Conservation (phyloP, 2,113 vertebrate species). For the Osmerus mordax region DNA sequence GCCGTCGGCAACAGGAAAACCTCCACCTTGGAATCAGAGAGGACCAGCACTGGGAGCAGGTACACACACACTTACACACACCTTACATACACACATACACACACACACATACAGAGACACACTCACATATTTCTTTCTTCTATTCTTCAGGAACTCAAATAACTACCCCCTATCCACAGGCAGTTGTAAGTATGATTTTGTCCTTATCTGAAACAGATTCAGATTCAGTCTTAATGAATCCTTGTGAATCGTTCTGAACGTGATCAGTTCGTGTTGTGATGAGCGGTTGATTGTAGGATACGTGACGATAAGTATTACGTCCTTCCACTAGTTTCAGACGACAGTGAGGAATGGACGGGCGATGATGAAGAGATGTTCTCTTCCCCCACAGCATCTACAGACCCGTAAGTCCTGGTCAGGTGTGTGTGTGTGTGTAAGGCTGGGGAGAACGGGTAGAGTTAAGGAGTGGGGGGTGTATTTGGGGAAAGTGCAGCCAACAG, state of each 20-base stretch:
- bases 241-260: not conserved
- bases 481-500: too few species aligned
- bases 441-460: too few species aligned
- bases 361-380: conserved; percentile 72
- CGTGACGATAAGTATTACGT: not conserved
- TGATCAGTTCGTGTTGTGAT: conserved; percentile 11
- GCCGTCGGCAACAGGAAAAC: conserved; percentile 19
- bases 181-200: conserved; percentile 67
- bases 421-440: too few species aligned
- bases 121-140: not conserved
- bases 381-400: not conserved
- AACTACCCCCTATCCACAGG: conserved; percentile 41
- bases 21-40: conserved; percentile 24
- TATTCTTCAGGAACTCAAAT: conserved; percentile 51
- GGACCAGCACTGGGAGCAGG: conserved; percentile 35
- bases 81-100: too few species aligned
- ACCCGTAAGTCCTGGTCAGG: conserved; percentile 48
- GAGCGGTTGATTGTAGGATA: not conserved
- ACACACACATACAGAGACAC: not conserved
- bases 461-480: too few species aligned
- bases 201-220: not conserved
- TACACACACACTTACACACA: conserved; percentile 8
- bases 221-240: not conserved
- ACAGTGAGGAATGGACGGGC: conserved; percentile 76
- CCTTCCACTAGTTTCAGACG: conserved; percentile 72